Base-by-base conservation (phyloP, 2,888 invertebrate species). In the Phyto melanocephala region DNA sequence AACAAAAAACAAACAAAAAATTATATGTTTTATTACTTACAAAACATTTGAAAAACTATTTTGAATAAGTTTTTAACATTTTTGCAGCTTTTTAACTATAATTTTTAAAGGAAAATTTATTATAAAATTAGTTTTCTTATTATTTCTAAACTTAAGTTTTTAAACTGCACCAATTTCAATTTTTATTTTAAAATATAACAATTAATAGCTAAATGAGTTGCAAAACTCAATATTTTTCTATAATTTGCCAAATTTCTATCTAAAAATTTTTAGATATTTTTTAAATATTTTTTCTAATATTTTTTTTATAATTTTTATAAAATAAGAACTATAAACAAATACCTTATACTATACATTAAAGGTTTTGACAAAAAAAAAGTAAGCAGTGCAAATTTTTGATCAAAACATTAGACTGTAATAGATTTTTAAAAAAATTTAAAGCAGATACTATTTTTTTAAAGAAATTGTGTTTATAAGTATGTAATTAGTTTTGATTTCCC, bases 331-430 rank as follows among this genome's bases (percentile, higher is more conserved):
- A 7, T 24, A 50, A 54, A 56, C 28, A 56, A 42, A 60, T 50
- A 28, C 28, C 4, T 28, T 45, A 81, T 42, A 68, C 47, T 24
- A 70, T 54, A 79, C 33, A 72, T 20, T 60, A 56, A 77, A 81
- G 52, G 40, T 71, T 78, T 72, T 70, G 52, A 40, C n/a, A n/a
- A n/a, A n/a, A n/a, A n/a, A 77, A 33, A 45, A 82, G 75, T 86
- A 86, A 89, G 89, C 90, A 90, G 90, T 90, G 90, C 90, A 90
- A 90, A 89, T 90, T 90, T 89, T 89, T 88, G 86, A 87, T 81
- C 45, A 72, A 56, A 78, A 40, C 24, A 70, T 54, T 62, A 80
- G 52, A 24, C 60, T 60, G 52, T 60, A 52, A 60, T 65, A 67
- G 50, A 72, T 35, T 45, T 77, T 52, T 47, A 11, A 70, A 71